Base-by-base conservation (phyloP, 2,113 vertebrate species). In the Zosterops borbonicus region DNA sequence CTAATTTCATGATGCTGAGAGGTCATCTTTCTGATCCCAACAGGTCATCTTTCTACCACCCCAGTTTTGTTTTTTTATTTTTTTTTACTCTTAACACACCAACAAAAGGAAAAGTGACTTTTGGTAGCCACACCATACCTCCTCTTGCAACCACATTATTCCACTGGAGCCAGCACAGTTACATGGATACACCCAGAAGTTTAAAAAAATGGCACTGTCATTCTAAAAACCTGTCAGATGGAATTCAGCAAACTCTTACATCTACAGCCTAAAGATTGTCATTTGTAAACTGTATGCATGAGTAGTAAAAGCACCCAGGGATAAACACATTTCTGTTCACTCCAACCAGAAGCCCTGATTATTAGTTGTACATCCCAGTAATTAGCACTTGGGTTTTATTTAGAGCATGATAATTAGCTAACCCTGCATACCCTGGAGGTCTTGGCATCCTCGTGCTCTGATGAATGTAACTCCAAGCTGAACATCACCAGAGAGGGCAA, bases 361-460 rank as follows among this genome's bases (percentile, higher is more conserved):
- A 58, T 92, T 83, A 91, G 25, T 56, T 83, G 64, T 41, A 83
- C 92, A 89, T 55, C 81, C 70, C 76, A 86, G 60, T 64, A 80
- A 95, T 62, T 73, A 91, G 53, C n/a, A 58, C 70, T 87, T 77
- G 59, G 71, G 68, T 71, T 92, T 96, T 86, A 93, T 93, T 95
- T 90, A 81, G 71, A 71, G 46, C 22, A 70, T 52, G 55, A 65
- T 63, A 95, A 84, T 83, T 70, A 86, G 65, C 83, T 67, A 89
- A 70, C 42, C 35, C 73, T 86, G 89, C 60, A 74, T 21, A 64
- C 39, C 86, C 92, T 68, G 59, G 35, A 78, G 76, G 58, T 73
- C 68, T 77, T 81, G 79, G 71, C 82, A 87, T 80, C 55, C 78
- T 92, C 53, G 41, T 5, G 24, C 12, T 47, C 83, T 44, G 63